phyloP scores from a whole-genome alignment of 2,797 vertebrate genomes.

The Emys orbicularis region DNA sequence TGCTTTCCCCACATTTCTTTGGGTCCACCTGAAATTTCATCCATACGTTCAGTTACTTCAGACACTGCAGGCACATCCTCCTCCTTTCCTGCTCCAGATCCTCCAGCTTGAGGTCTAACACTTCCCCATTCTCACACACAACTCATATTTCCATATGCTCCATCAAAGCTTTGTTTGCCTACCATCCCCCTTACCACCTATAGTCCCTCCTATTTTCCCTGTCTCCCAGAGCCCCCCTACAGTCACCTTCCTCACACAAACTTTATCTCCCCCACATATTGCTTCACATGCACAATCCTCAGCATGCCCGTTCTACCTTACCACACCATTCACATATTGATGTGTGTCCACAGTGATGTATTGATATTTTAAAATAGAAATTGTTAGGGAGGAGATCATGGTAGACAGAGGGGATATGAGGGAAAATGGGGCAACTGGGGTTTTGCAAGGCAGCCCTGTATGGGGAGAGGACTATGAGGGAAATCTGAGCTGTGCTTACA shows the following conservation, averaged over 20 bases:
- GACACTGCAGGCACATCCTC: not conserved
- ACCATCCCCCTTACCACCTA: not conserved
- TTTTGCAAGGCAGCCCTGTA: not conserved
- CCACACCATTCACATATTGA: too few relatives aligned
- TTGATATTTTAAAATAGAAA: too few relatives aligned
- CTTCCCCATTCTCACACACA: not conserved
- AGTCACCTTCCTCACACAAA: too few relatives aligned
- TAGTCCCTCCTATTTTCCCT: not conserved
- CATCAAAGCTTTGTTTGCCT: not conserved
- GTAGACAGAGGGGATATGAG: not conserved
- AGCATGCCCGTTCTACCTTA: too few relatives aligned
- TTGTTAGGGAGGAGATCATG: not conserved
- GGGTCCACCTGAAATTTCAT: not conserved
- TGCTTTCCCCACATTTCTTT: not conserved
- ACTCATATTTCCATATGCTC: not conserved
- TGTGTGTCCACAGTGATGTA: too few relatives aligned
- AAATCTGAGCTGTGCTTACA: too few relatives aligned
- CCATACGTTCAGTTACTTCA: not conserved
- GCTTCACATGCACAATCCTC: too few relatives aligned
- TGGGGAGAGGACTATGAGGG: too few relatives aligned
- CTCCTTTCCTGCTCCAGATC: not conserved
- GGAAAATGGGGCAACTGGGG: not conserved
- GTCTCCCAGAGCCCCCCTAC: not conserved
- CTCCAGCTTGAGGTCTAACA: not conserved
- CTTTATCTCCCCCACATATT: too few relatives aligned